Percentiles rank a stretch among this genome's conserved stretches.
These are phyloP conservation scores for Heliornis fulica DNA, from an alignment of 2,113 vertebrate species.

Conservation along the genomic window DNA sequence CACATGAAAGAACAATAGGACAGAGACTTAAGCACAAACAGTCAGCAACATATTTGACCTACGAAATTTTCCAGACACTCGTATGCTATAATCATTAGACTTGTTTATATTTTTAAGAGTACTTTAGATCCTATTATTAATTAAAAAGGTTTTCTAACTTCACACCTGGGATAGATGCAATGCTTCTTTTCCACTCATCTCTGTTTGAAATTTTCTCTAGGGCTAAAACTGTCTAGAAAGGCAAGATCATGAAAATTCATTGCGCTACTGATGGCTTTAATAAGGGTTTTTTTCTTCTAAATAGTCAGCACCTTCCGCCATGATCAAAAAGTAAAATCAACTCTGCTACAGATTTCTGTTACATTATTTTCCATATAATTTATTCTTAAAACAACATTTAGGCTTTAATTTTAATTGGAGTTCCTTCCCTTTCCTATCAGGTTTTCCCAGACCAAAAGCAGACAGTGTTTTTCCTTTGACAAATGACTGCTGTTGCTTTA, in stretches of 20 bases:
- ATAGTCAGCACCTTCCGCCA: conserved; percentile 44
- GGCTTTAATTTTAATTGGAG: conserved; percentile 47
- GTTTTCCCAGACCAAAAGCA: neutral
- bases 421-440: neutral
- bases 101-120: conserved; percentile 28
- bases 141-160: conserved; percentile 40
- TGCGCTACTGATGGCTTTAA: conserved; percentile 61
- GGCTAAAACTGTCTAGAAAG: conserved; percentile 58
- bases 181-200: neutral
- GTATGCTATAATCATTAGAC: neutral
- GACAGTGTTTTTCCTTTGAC: neutral
- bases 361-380: conserved; percentile 24
- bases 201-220: conserved; percentile 69
- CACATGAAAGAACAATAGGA: neutral
- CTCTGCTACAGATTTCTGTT: conserved; percentile 10
- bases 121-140: conserved; percentile 43
- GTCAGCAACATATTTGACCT: neutral
- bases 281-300: conserved; percentile 51
- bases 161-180: conserved; percentile 46
- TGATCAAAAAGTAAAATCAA: conserved; percentile 66
- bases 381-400: conserved; percentile 43
- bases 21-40: neutral
- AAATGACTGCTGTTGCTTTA: conserved; percentile 12
- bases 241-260: conserved; percentile 73
- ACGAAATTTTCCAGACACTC: neutral